phyloP scores from a whole-genome alignment of 2,113 vertebrate species.

The Meriones unguiculatus region DNA sequence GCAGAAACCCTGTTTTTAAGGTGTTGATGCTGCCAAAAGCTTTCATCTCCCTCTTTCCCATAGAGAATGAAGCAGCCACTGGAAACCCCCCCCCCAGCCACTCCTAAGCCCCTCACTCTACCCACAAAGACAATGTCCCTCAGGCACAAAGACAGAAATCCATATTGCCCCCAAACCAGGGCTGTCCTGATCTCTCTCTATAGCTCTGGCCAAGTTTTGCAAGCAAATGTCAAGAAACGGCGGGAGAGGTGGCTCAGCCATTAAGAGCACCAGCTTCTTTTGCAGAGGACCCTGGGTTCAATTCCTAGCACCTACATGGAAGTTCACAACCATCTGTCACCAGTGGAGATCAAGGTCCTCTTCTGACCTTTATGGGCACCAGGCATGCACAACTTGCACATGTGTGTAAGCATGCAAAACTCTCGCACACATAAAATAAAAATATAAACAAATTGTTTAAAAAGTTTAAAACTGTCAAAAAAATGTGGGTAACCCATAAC shows the following conservation, averaged over 20 bases:
- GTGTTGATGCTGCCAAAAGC: rapidly evolving
- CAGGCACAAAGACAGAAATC: not conserved
- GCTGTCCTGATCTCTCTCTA: not conserved
- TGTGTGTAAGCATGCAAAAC: not conserved
- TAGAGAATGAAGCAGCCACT: not conserved
- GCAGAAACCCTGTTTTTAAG: not conserved
- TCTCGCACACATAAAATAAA: not conserved
- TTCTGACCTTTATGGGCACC: not conserved
- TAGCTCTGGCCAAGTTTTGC: not conserved
- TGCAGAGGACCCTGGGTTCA: not conserved
- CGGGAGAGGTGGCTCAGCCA: not conserved
- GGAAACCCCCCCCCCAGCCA: not conserved
- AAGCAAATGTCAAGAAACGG: not conserved
- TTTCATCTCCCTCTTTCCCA: not conserved
- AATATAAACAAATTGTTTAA: not conserved
- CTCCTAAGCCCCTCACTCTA: not conserved
- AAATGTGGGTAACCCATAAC: not conserved
- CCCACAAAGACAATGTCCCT: not conserved
- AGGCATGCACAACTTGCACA: not conserved
- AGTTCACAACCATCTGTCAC: not conserved
- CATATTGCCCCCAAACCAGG: not conserved
- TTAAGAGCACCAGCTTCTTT: too few relatives aligned
- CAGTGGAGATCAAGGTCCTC: not conserved
- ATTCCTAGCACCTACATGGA: not conserved
- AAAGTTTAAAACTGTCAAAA: not conserved